Conservation (phyloP, 2,888 invertebrate species). For the Strigamia maritima region DNA sequence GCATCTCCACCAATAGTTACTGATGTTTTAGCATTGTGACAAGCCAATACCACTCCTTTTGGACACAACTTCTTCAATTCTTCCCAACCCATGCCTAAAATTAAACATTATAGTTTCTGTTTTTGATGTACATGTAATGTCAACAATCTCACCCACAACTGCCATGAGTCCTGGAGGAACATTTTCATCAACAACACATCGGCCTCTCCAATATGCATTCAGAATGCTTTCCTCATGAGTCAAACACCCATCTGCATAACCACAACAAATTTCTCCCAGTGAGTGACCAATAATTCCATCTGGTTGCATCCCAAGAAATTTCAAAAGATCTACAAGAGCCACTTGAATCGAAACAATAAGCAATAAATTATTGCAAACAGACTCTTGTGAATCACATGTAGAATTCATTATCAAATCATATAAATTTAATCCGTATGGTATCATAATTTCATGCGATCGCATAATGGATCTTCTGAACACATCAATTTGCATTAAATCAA, state of each 20-base stretch:
- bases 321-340: slow-evolving; percentile 56
- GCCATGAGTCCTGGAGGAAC: slow-evolving; percentile 49
- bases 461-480: slow-evolving; percentile 53
- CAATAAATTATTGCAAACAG: slow-evolving; percentile 48
- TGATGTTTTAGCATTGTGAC: slow-evolving; percentile 90
- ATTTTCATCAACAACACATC: slow-evolving; percentile 47
- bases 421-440: slow-evolving; percentile 52
- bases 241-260: slow-evolving; percentile 57
- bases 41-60: slow-evolving; percentile 76
- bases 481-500: slow-evolving; percentile 54
- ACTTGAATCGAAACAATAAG: slow-evolving; percentile 56
- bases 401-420: slow-evolving; percentile 43
- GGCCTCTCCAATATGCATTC: slow-evolving; percentile 56
- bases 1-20: slow-evolving; percentile 90
- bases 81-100: slow-evolving; percentile 69
- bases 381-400: slow-evolving; percentile 50
- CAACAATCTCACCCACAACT: slow-evolving; percentile 47
- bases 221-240: slow-evolving; percentile 57
- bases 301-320: slow-evolving; percentile 52
- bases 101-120: background rate
- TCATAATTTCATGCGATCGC: slow-evolving; percentile 49
- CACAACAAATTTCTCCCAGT: slow-evolving; percentile 55
- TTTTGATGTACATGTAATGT: background rate
- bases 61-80: slow-evolving; percentile 71
- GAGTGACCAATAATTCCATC: slow-evolving; percentile 57